Base-by-base conservation (phyloP, 2,113 vertebrate genomes). In the Columba janthina region DNA sequence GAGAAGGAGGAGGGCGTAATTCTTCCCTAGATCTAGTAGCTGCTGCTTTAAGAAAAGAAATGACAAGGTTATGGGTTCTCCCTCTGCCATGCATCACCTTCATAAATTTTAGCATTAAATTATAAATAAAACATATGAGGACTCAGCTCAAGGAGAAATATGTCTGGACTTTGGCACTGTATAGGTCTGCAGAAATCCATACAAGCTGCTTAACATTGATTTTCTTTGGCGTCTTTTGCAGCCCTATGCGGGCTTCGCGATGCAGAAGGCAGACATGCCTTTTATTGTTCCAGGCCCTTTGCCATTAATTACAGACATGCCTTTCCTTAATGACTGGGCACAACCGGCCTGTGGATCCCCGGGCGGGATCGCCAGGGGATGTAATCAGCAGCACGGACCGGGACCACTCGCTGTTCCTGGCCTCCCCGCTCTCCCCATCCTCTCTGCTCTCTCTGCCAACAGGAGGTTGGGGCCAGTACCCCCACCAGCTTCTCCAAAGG, bases 181-280 rank as follows among this genome's bases (percentile, higher is more conserved):
- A 69, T 48, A 90, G 94, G 76, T 69, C 93, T 97, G 92, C 94
- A 96, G 93, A 96, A 90, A 96, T 94, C 96, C 93, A 97, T 93
- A 94, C 57, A 69, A 90, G 93, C 94, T 93, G 96, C 94, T 94
- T 96, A 96, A 94, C 90, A 96, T 96, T 96, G 96, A 97, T 96
- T 96, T 97, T 96, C 93, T 78, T 95, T 96, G 96, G 96, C 92
- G 86, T 96, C 96, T 90, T 88, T 85, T 9, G 20, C 93, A 94
- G 94, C 80, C 92, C 74, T 64, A 51, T 50, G 86, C 0, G 19
- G 92, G 83, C 96, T 90, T 84, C 3, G 2, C 79, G 32, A 65
- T 72, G 92, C 90, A 94, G 86, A 77, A 94, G 94, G 96, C 90
- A 97, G 96, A 97, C 92, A 31, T 92, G 76, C 62, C 88, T 95